Evolutionary conservation across 2,113 vertebrate genomes (phyloP).

Genomic region (Serilophus lunatus): DNA sequence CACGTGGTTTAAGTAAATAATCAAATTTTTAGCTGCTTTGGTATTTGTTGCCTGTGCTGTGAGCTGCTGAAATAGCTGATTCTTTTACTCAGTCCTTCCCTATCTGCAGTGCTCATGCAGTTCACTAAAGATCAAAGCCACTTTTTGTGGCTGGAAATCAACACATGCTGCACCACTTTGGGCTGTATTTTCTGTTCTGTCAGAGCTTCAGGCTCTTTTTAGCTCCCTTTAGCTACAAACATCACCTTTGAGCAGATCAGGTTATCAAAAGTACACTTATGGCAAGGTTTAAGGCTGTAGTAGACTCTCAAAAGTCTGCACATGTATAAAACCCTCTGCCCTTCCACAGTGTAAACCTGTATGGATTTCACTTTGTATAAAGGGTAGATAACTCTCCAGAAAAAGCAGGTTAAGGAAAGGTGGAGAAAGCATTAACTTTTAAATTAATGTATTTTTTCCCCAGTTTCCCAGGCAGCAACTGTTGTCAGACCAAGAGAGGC

Average conservation of each 20-base stretch:
- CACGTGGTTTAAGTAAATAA: background rate
- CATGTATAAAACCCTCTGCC: background rate
- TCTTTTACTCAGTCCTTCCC: background rate
- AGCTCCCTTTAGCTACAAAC: background rate
- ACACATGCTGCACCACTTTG: background rate
- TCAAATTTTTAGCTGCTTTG: background rate
- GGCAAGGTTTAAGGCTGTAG: background rate
- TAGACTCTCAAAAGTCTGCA: background rate
- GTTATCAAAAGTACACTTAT: background rate
- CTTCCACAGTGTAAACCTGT: background rate
- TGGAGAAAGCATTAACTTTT: background rate
- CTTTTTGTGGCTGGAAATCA: background rate
- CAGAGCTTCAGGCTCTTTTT: background rate
- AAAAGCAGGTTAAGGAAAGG: background rate
- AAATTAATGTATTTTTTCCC: background rate
- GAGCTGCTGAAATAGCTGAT: background rate
- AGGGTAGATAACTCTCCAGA: background rate
- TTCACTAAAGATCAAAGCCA: background rate
- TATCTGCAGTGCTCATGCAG: background rate
- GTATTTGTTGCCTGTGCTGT: background rate
- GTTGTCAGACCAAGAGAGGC: background rate
- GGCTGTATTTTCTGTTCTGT: background rate
- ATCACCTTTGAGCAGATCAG: background rate
- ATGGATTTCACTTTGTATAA: background rate
- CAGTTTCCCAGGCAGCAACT: background rate